Base-by-base conservation (phyloP, 2,113 vertebrate genomes). In the Mesoclemmys tuberculata region DNA sequence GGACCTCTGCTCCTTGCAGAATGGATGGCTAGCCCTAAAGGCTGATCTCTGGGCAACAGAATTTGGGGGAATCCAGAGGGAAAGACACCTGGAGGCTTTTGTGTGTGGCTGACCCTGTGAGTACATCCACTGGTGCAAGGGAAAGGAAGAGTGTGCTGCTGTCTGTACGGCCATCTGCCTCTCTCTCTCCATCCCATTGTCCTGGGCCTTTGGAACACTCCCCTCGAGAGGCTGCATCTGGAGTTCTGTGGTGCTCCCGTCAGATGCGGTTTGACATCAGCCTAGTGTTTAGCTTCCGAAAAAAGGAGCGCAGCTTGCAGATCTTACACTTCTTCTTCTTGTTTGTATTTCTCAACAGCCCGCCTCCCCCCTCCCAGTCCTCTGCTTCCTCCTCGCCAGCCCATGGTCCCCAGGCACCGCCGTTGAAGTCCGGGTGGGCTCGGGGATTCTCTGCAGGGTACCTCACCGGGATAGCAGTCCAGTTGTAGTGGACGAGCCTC, bases 391-490 rank as follows among this genome's bases (percentile, higher is more conserved):
- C 99, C 12, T 99, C 99, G 0, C 98, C 98, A 26, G 99, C 99
- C 99, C 99, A 99, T 5, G 99, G 99, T 4, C 98, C 99, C 99
- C 99, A 99, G 26, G 99, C 99, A 0, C 99, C 99, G 0, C 99
- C 99, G 0, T 99, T 99, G 86, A 99, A 98, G 86, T 99, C 98
- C 0, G 99, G 99, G 84, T 99, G 98, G 77, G 99, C 99, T n/a
- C 99, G 98, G 1, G 99, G 99, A 88, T 99, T 99, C 96, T 99
- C 99, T 0, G 99, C 98, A 0, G 99, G 99, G 95, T 99, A 99
- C 79, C 99, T 98, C 31, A 99, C 99, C 0, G 99, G 99, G 84
- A 99, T 99, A 5, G 99, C 99, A 0, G 99, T 99, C 85, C 95
- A 98, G 95, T 99, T 99, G 94, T 99, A 99, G 96, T 98, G 98